Evolutionary conservation across 2,113 vertebrate genomes (phyloP).

Genomic region (Elephantulus edwardii): DNA sequence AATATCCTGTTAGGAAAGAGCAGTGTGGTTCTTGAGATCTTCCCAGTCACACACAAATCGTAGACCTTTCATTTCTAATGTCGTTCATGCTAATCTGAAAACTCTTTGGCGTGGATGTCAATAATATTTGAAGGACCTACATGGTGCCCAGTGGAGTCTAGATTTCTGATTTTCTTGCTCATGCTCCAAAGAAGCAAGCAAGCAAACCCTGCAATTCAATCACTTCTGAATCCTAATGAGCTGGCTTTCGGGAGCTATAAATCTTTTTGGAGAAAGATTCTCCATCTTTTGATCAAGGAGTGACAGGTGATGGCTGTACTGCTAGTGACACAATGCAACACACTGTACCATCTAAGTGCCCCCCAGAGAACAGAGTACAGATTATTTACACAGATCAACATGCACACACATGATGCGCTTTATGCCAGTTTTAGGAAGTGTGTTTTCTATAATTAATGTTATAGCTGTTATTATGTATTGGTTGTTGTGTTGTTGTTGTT

Average conservation of each 20-base stretch:
- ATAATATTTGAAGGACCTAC: not conserved
- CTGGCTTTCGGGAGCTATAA: too few species aligned
- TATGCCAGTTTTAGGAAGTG: not conserved
- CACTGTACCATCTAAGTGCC: too few species aligned
- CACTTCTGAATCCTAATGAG: too few species aligned
- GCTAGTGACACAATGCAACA: too few species aligned
- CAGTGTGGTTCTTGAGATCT: not conserved
- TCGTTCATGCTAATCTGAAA: not conserved
- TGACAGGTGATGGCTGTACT: too few species aligned
- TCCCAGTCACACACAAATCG: not conserved
- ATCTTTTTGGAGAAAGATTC: too few species aligned
- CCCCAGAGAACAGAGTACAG: not conserved
- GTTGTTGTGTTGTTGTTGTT: too few species aligned
- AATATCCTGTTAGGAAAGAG: not conserved
- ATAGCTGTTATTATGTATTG: too few species aligned
- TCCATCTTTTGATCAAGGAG: too few species aligned
- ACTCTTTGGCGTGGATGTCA: not conserved
- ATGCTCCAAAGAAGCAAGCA: too few species aligned
- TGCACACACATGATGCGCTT: not conserved
- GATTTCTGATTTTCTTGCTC: not conserved
- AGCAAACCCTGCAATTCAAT: too few species aligned
- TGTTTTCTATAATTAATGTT: not conserved
- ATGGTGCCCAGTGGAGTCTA: not conserved
- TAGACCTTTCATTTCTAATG: not conserved
- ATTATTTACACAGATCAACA: not conserved